Evolutionary conservation across 2,888 invertebrate species (phyloP).

Genomic region (Danaus chrysippus): DNA sequence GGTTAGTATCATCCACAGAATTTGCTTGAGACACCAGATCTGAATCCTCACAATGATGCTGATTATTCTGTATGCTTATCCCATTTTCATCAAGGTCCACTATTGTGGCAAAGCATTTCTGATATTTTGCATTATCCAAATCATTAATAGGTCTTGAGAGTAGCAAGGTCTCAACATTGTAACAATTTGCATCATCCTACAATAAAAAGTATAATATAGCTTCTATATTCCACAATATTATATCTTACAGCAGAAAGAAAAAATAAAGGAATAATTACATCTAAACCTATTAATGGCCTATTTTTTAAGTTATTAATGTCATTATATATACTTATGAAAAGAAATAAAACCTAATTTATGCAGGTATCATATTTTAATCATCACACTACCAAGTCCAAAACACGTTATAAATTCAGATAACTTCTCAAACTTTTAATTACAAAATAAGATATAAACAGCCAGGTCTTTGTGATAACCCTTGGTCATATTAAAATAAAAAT

Average conservation of each 20-base stretch:
- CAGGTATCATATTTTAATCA: neutral
- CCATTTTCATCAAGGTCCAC: conserved; percentile 41
- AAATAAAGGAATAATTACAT: no score
- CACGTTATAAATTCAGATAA: conserved; percentile 4
- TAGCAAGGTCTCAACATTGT: conserved; percentile 45
- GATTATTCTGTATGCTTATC: conserved; percentile 42
- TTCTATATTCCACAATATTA: no score
- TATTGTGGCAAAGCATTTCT: conserved; percentile 56
- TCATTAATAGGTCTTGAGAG: conserved; percentile 47
- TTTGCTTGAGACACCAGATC: conserved; percentile 21
- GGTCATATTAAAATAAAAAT: conserved; percentile 22
- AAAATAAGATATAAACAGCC: conserved; percentile 4
- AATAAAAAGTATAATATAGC: conserved; percentile 27
- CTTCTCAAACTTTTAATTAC: neutral
- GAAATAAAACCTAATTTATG: no score
- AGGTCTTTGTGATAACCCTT: conserved; percentile 36
- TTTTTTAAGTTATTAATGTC: no score
- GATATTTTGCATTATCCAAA: conserved; percentile 40
- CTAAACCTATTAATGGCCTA: no score
- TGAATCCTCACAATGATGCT: conserved; percentile 47
- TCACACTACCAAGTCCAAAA: neutral
- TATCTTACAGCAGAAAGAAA: no score
- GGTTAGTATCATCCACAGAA: conserved; percentile 29
- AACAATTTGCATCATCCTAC: conserved; percentile 45
- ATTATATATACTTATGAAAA: no score